Conservation (phyloP, 2,888 invertebrate species). For the Rhagonycha lutea region DNA sequence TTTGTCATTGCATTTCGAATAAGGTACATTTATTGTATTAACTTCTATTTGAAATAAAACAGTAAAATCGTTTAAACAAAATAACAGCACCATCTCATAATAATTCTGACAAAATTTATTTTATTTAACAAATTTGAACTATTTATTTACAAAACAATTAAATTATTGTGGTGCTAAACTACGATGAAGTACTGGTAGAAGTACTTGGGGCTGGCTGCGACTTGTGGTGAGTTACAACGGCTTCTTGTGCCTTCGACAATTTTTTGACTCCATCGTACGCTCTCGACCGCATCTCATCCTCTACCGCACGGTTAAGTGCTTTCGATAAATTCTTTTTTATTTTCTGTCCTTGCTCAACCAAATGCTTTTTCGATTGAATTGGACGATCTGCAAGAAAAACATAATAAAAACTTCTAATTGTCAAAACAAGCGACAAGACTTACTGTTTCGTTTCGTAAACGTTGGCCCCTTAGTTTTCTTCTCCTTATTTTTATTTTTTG, state of each 20-base stretch:
- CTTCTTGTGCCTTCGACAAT: constrained; percentile 60
- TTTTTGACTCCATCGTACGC: constrained; percentile 57
- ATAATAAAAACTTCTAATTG: neutral
- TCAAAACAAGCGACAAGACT: constrained; percentile 40
- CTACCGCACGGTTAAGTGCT: constrained; percentile 71
- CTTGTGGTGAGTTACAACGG: constrained; percentile 52
- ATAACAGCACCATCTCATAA: no score
- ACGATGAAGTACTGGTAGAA: neutral
- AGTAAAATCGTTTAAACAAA: no score
- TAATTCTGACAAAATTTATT: neutral
- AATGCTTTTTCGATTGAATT: constrained; percentile 65
- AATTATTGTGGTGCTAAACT: neutral
- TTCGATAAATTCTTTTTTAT: constrained; percentile 70
- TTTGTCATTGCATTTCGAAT: neutral
- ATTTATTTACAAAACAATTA: neutral
- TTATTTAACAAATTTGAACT: neutral
- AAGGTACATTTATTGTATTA: neutral
- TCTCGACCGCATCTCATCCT: constrained; percentile 66
- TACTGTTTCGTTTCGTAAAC: constrained; percentile 64
- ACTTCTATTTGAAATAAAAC: neutral
- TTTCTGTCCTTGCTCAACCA: constrained; percentile 63
- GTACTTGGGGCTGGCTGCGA: constrained; percentile 5
- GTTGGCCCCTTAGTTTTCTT: constrained; percentile 58
- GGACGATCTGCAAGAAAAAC: constrained; percentile 61
- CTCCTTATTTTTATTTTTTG: constrained; percentile 57